phyloP scores from a whole-genome alignment of 2,113 vertebrate species.

The Casuarius casuarius region DNA sequence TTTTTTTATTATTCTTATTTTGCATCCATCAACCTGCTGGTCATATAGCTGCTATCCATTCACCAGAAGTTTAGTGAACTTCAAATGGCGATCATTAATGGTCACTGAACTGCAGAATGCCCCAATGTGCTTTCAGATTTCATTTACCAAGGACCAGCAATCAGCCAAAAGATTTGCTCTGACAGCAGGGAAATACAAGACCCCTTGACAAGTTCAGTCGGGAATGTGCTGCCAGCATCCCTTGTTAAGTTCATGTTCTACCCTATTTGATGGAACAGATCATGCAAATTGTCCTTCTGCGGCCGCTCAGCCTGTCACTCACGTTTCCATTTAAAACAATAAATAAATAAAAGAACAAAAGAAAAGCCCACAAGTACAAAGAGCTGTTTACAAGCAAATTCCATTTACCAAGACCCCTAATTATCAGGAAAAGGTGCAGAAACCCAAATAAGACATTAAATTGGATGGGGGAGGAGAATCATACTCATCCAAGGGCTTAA shows the following conservation, averaged over 20 bases:
- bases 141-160: slow-evolving; percentile 78
- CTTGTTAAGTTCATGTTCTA: slow-evolving; percentile 63
- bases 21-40: slow-evolving; percentile 65
- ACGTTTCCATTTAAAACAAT: slow-evolving; percentile 26
- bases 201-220: slow-evolving; percentile 63
- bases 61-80: slow-evolving; percentile 83
- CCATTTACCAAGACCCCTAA: neutral
- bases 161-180: slow-evolving; percentile 77
- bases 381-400: slow-evolving; percentile 37
- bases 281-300: slow-evolving; percentile 67
- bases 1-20: slow-evolving; percentile 34
- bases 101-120: slow-evolving; percentile 79
- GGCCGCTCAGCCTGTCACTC: slow-evolving; percentile 43
- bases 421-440: neutral
- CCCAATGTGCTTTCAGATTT: slow-evolving; percentile 79
- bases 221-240: slow-evolving; percentile 52
- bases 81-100: slow-evolving; percentile 82
- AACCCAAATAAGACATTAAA: slow-evolving; percentile 34
- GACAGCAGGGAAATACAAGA: slow-evolving; percentile 75
- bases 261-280: slow-evolving; percentile 64
- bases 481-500: neutral
- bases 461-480: neutral
- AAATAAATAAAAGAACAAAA: slow-evolving; percentile 59
- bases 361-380: neutral
- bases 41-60: slow-evolving; percentile 70